Base-by-base conservation (phyloP, 2,888 invertebrate genomes). In the Idaea straminata region DNA sequence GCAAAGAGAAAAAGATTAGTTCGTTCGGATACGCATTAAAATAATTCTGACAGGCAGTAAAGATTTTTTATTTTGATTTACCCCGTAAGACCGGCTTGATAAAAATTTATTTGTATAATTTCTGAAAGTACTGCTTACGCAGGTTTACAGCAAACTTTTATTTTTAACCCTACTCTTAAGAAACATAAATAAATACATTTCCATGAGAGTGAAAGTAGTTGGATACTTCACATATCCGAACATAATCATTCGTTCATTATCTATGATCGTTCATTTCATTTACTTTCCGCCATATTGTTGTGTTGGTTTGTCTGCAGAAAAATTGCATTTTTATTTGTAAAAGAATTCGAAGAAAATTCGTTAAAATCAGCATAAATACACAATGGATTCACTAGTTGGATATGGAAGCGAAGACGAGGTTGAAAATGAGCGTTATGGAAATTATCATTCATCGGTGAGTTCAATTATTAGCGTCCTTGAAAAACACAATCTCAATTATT, bases 391-490 rank as follows among this genome's bases (percentile, higher is more conserved):
- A 61, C 89, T 97, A 68, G 94, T 95, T 69, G 96, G 95, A 81
- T 97, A 97, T 83, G 96, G 95, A 71, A 97, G 96, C 85, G 97
- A 96, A 78, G 96, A 96, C 77, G 96, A 96, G 70, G 94, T 94
- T 77, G 95, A 95, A 71, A 80, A 81, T 71, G 87, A 92, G 74
- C 87, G 89, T 57, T 84, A 81, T 70, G 85, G 83, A 70, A 74
- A 77, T 70, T 83, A 81, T 69, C 83, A 83, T 61, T 64, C 81
- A 70, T 82, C 85, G 87, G 92, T 92, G 80, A 89, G 90, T 85
- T 74, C 71, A 60, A 57, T 62, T 62, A 34, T 47, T 47, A 15
- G 13, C 25, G 38, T 38, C n/a, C 59, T 57, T 62, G 36, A 61
- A 38, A 65, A 61, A 36, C 5, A 36, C n/a, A n/a, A n/a, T 13